Evolutionary conservation across 2,113 vertebrate species (phyloP).

Genomic region (Boleophthalmus pectinirostris): DNA sequence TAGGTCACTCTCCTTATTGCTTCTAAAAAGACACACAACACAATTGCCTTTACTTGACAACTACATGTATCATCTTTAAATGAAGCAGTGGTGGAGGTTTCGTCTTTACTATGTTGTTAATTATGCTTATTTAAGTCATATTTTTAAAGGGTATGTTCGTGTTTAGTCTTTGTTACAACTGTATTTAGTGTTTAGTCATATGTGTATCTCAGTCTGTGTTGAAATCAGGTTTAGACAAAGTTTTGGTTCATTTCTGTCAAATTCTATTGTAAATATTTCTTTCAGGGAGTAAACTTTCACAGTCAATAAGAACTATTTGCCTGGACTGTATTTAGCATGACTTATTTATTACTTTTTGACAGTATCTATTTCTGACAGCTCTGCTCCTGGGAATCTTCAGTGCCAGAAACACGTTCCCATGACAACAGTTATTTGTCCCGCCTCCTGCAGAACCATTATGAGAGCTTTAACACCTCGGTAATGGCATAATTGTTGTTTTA

Average conservation of each 20-base stretch:
- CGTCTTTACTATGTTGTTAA: no score
- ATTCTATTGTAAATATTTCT: not conserved
- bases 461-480: not conserved
- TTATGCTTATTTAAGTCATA: no score
- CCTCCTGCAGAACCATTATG: not conserved
- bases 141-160: no score
- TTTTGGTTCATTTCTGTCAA: not conserved
- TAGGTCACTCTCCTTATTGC: no score
- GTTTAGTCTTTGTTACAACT: no score
- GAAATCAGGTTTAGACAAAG: not conserved
- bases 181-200: no score
- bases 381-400: slow-evolving; percentile 5
- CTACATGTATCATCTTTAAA: not conserved
- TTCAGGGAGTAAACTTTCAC: not conserved
- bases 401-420: slow-evolving; percentile 7
- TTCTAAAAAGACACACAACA: no score
- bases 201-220: not conserved
- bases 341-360: slow-evolving; percentile 2
- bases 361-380: slow-evolving; percentile 7
- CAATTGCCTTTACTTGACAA: not conserved
- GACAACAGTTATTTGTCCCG: slow-evolving; percentile 2
- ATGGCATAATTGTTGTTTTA: not conserved
- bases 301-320: slow-evolving; percentile 1
- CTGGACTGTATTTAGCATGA: slow-evolving; percentile 3
- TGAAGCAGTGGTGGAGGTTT: not conserved